Evolutionary conservation across 1,140 invertebrate species (phyloP), one percentile per base, ranked within the genome.

Genomic region (Eriocheir sinensis): DNA sequence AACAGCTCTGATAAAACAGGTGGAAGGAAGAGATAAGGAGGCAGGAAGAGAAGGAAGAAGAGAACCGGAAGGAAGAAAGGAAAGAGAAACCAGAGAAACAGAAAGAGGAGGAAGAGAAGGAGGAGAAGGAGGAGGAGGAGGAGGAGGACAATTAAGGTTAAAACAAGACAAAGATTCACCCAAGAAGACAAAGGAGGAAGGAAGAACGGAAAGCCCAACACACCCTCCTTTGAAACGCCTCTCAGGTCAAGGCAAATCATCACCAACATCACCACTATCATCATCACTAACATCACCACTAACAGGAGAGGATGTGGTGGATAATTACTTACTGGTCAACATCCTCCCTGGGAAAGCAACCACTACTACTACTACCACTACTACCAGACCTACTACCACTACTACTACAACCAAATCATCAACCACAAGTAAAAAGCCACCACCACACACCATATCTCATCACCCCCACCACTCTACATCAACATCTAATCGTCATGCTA

Each of bases 141-240:
- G n/a, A n/a, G n/a, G n/a, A n/a, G n/a, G n/a, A n/a, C n/a, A n/a
- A n/a, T n/a, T n/a, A n/a, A n/a, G n/a, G n/a, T n/a, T n/a, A n/a
- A n/a, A n/a, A n/a, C n/a, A n/a, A n/a, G n/a, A n/a, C 89, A 79
- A 36, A 30, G 44, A 41, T 41, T 92, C 83, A 44, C 91, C 34
- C 40, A 92, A 27, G 36, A 41, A 60, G 44, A 48, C 21, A 90
- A 44, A 79, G 53, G 40, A 79, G 34, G n/a, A 60, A 9, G 53
- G 6, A 34, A 60, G 9, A 2, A 4, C 9, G 12, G 15, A 90
- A 32, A n/a, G 27, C 6, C 38, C 89, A n/a, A 21, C 21, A 32
- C 93, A 94, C 36, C 93, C 93, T 40, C 89, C 93, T 6, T 53
- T 94, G 2, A 72, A 83, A 38, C 32, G 93, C 27, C 81, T 94